Percentiles rank a stretch among this genome's conserved stretches.
Evolutionary conservation across 1,140 invertebrate species (phyloP).

Genomic region (Scaptomyza graminum): DNA sequence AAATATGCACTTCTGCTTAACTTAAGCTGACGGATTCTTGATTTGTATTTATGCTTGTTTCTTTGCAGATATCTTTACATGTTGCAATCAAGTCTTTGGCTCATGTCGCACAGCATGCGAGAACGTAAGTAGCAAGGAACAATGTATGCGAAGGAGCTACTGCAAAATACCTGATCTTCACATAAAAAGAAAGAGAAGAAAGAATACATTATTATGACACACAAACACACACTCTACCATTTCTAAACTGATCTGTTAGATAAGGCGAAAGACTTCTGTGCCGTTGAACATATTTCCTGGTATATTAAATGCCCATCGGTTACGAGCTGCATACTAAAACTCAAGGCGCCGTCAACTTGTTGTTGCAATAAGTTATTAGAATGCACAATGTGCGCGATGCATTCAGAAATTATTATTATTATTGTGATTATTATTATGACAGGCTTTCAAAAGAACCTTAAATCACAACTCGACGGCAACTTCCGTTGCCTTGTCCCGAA

Average conservation of each 20-base stretch:
- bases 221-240: constrained; percentile 3
- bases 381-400: constrained; percentile 19
- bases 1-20: constrained; percentile 47
- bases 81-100: constrained; percentile 79
- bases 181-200: constrained; percentile 4
- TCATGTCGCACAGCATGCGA: constrained; percentile 83
- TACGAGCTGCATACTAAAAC: constrained; percentile 59
- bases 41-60: constrained; percentile 40
- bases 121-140: constrained; percentile 71
- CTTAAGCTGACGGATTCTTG: constrained; percentile 44
- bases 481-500: constrained; percentile 37
- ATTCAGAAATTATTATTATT: constrained; percentile 25
- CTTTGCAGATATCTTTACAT: constrained; percentile 80
- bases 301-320: constrained; percentile 47
- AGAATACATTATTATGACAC: constrained; percentile 33
- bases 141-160: background rate
- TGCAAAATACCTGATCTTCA: background rate
- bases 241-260: constrained; percentile 48
- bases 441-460: constrained; percentile 29
- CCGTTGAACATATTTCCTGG: constrained; percentile 60
- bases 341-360: constrained; percentile 30
- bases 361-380: constrained; percentile 17
- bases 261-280: constrained; percentile 58
- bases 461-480: constrained; percentile 7
- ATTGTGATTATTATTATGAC: constrained; percentile 41